Evolutionary conservation across 2,888 invertebrate genomes (phyloP), one percentile per base, ranked within the genome.

Genomic region (Eilema depressum): DNA sequence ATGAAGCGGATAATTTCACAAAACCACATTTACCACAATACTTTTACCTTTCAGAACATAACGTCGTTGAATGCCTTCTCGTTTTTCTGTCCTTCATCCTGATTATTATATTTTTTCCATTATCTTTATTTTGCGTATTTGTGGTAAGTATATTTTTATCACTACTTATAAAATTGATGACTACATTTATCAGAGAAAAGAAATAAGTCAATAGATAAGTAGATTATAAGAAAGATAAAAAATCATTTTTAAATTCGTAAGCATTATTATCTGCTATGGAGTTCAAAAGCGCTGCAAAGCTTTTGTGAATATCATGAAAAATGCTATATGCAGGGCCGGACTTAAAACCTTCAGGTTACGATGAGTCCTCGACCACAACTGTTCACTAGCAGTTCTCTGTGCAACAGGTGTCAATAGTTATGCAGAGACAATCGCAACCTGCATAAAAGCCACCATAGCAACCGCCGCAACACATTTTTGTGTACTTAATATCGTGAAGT

Each of bases 71-170:
- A 79, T 84, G 75, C 63, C 33, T 83, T 28, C 74, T 89, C 26
- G 79, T 91, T 30, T 17, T 83, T 53, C 26, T 91, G 33, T 88
- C 91, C 7, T 72, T 86, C 3, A 2, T 88, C 20, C 5, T 90
- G 11, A 78, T 80, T 17, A 64, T 92, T 41, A 12, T 91, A 41
- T 74, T 78, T 5, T 89, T 91, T 66, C 91, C 91, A 4, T n/a
- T 91, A 12, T 91, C 91, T 12, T 71, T 92, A 25, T 71, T 87
- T 33, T 83, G 75, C 23, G 70, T 88, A 12, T 90, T 89, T 72
- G 70, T 87, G 83, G 92, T 92, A 82, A 86, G 87, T 84, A 20
- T 28, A 1, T 56, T 17, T 59, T 26, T 17, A 59, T 26, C 5
- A 17, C 14, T 59, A 28, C 17, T 59, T 59, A 14, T 14, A 12